Conservation (phyloP, 2,888 invertebrate genomes). For the Marasmarcha lunaedactyla region DNA sequence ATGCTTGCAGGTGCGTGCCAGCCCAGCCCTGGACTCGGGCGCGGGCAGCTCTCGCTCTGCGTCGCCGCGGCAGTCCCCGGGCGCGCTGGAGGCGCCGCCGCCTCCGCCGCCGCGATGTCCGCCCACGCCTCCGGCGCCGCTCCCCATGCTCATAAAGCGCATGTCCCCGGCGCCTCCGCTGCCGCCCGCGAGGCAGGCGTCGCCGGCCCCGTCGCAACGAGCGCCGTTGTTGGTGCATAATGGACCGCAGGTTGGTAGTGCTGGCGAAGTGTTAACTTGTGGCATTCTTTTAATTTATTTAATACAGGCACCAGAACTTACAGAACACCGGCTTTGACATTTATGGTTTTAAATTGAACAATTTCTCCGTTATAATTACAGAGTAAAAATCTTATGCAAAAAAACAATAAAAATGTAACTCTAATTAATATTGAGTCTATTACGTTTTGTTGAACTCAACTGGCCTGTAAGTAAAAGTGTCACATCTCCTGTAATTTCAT, state of each 20-base stretch:
- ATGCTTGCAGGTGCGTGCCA: constrained; percentile 70
- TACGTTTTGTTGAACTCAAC: no score
- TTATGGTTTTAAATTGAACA: no score
- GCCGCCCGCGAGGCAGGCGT: constrained; percentile 75
- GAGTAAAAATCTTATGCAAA: no score
- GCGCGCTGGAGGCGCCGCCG: constrained; percentile 72
- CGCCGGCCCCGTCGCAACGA: constrained; percentile 65
- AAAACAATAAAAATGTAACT: no score
- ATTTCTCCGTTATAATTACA: no score
- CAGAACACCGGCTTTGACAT: no score
- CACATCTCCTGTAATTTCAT: no score
- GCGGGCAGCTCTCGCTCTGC: constrained; percentile 91
- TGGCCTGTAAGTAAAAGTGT: no score
- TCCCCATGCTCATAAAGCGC: constrained; percentile 69
- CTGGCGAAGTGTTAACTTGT: no score
- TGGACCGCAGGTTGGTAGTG: constrained; percentile 70
- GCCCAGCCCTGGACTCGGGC: constrained; percentile 89
- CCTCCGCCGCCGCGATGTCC: constrained; percentile 82
- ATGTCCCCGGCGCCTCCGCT: constrained; percentile 75
- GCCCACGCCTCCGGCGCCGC: constrained; percentile 76
- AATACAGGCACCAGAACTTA: no score
- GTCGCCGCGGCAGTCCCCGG: constrained; percentile 79
- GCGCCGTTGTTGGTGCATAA: constrained; percentile 87
- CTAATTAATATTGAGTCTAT: no score
- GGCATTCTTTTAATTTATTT: no score